Conservation (phyloP, 2,113 vertebrate genomes). For the Sceloporus tristichus region DNA sequence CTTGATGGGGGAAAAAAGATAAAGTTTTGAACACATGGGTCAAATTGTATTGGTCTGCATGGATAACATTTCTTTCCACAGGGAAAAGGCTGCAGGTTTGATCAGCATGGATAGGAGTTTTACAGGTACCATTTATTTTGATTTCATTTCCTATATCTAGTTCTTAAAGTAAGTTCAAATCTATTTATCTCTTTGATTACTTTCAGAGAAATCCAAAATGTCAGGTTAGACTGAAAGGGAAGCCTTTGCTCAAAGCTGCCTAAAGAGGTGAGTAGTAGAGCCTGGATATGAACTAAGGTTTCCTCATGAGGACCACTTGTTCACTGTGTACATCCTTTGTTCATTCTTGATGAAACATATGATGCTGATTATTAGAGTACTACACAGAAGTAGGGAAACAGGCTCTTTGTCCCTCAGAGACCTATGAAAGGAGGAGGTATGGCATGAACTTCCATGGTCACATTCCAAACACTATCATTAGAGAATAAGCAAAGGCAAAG, state of each 20-base stretch:
- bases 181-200: background rate
- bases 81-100: background rate
- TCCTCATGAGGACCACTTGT: background rate
- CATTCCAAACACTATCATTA: no score
- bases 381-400: no score
- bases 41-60: slow-evolving; percentile 22
- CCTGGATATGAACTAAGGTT: background rate
- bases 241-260: background rate
- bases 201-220: background rate
- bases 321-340: background rate
- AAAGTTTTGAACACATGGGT: slow-evolving; percentile 6
- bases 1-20: background rate
- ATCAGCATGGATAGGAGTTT: background rate
- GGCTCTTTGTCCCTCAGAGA: no score
- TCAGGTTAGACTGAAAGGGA: background rate
- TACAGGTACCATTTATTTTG: background rate
- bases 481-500: no score
- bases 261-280: background rate
- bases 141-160: background rate
- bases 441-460: no score
- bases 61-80: background rate
- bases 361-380: no score
- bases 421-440: no score
- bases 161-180: background rate
- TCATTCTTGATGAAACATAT: background rate